These are phyloP conservation scores for Podarcis muralis DNA, from an alignment of 2,113 vertebrate genomes.

Conservation along the genomic window DNA sequence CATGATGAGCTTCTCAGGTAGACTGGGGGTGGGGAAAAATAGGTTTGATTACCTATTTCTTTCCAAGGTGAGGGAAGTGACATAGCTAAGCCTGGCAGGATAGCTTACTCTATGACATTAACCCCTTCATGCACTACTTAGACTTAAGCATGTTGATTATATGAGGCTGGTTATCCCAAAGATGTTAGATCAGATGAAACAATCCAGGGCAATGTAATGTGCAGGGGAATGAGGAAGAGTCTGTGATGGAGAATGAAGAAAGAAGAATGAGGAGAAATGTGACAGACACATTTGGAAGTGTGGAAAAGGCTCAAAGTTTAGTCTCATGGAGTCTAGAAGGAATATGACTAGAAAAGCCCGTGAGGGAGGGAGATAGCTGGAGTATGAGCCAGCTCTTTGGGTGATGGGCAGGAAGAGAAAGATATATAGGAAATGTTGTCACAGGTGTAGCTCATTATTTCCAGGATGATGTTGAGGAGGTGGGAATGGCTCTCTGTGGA, in stretches of 20 bases:
- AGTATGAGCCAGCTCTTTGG: not conserved
- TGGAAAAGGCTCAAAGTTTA: not conserved
- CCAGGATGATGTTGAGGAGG: not conserved
- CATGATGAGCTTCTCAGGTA: no score
- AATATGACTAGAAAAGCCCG: not conserved
- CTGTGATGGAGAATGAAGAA: not conserved
- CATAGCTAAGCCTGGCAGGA: no score
- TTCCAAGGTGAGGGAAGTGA: no score
- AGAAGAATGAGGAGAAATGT: not conserved
- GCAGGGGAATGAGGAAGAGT: conserved; percentile 1
- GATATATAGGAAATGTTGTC: conserved; percentile 13
- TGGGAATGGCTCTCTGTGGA: not conserved
- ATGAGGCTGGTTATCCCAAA: no score
- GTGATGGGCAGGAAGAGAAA: conserved; percentile 6
- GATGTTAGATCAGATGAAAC: no score
- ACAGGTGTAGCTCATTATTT: conserved; percentile 13
- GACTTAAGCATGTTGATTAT: no score
- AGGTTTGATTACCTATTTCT: no score
- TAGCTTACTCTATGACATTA: no score
- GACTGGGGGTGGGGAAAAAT: no score
- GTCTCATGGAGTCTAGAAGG: not conserved
- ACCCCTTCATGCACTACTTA: no score
- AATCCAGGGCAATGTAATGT: not conserved
- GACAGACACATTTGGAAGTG: not conserved
- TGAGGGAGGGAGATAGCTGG: not conserved